A percentile compares a stretch with the other conserved stretches of the same genome.
These are phyloP conservation scores for Echeneis naucrates DNA, from an alignment of 2,797 vertebrate genomes.

Conservation along the genomic window DNA sequence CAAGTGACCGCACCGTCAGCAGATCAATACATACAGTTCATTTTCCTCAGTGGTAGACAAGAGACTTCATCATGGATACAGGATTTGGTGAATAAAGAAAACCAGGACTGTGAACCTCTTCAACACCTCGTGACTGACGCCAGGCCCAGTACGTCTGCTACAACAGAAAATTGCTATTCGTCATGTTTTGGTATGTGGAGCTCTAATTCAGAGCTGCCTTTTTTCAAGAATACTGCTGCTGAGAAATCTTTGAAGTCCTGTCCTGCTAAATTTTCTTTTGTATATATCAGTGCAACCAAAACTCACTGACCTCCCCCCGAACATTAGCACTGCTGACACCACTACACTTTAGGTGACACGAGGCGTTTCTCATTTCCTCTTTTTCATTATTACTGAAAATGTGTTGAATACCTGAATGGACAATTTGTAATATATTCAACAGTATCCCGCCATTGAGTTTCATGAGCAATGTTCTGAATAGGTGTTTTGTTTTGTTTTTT, in stretches of 20 bases:
- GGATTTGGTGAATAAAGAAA: not conserved
- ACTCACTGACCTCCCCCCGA: not conserved
- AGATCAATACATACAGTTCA: not conserved
- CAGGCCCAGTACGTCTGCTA: too few relatives aligned
- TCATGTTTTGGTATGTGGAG: not conserved
- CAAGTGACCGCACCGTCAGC: not conserved
- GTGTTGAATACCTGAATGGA: not conserved
- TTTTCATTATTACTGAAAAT: not conserved
- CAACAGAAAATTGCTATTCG: not conserved
- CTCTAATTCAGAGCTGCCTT: not conserved
- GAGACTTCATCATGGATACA: not conserved
- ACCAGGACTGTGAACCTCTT: too few relatives aligned
- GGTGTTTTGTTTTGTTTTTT: too few relatives aligned
- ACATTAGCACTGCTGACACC: not conserved
- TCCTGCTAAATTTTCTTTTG: slow-evolving; percentile 1
- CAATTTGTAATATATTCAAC: not conserved
- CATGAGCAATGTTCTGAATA: not conserved
- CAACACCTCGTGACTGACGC: too few relatives aligned
- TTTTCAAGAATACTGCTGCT: slow-evolving; percentile 2
- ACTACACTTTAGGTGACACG: not conserved
- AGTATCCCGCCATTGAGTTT: not conserved
- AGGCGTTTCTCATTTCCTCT: not conserved
- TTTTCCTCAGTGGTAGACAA: not conserved
- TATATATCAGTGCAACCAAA: not conserved
- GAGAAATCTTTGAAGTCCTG: slow-evolving; percentile 6